Evolutionary conservation across 2,113 vertebrate species (phyloP).

Genomic region (Pangasianodon hypophthalmus): DNA sequence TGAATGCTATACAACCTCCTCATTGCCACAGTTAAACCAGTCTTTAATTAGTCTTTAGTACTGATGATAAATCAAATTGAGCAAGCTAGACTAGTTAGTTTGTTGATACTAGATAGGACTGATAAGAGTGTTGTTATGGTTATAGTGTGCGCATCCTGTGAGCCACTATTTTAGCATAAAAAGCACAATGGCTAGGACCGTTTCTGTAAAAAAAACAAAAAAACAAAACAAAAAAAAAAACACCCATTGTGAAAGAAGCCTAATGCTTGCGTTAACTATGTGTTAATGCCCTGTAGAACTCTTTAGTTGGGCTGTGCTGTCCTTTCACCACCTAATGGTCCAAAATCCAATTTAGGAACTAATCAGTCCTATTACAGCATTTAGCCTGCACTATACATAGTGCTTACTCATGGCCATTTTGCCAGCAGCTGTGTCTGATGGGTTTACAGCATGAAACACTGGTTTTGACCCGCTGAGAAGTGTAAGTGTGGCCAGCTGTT

Average conservation of each 20-base stretch:
- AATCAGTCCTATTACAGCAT: neutral
- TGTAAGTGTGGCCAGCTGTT: neutral
- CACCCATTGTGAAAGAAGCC: neutral
- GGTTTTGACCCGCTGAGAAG: neutral
- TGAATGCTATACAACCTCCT: neutral
- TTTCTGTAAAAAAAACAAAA: neutral
- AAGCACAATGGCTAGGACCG: neutral
- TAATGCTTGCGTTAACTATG: neutral
- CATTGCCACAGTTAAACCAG: neutral
- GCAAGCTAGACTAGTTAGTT: neutral
- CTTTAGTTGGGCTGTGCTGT: neutral
- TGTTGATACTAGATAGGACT: neutral
- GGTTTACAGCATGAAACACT: neutral
- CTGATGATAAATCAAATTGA: neutral
- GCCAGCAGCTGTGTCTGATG: neutral
- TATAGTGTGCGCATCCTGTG: neutral
- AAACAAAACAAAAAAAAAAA: neutral
- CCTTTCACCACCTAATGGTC: neutral
- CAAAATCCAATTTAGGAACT: neutral
- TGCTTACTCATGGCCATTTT: neutral
- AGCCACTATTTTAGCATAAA: neutral
- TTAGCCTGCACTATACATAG: too few species aligned
- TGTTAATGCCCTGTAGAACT: neutral
- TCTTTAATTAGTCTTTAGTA: neutral
- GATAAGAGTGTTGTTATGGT: neutral